Base-by-base conservation (phyloP, 2,888 invertebrate species). In the Escarpia spicata region DNA sequence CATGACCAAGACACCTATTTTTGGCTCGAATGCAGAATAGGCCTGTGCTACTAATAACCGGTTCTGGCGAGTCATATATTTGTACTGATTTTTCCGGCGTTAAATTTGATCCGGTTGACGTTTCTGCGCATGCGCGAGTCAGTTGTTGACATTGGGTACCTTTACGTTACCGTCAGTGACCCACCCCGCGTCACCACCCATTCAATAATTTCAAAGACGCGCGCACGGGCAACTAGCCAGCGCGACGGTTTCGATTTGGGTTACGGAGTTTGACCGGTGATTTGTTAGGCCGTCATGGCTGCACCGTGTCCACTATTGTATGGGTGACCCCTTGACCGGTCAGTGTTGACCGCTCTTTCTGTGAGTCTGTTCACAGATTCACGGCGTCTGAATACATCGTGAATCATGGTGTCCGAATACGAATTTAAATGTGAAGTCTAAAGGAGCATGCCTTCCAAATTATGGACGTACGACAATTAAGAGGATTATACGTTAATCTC, bases 211-310 rank as follows among this genome's bases (percentile, higher is more conserved):
- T 37, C 37, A 37, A 37, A 37, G 37, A 37, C 37, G 37, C 37
- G 37, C 37, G 37, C 37, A 37, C 37, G 37, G 37, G 37, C 37
- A 37, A 75, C 75, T 31, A 91, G 91, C 91, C 91, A 91, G 91
- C 37, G 26, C 26, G n/a, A 31, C 31, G 91, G 91, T 91, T 26
- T 26, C 91, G n/a, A 91, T 31, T 91, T 91, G 26, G 91, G 31
- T 91, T 91, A 31, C 91, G 91, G 91, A 91, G 26, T 91, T 91
- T 91, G 26, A 91, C 91, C 91, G 37, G 91, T 91, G 91, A 26
- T 91, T 91, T 91, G 91, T 91, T 8, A 31, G 8, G 91, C 8
- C 90, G 52, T 52, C 52, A 52, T 3, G 12, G 52, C 52, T 12
- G 12, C 3, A 12, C 4, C 75, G 91, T 6, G 91, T 12, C 91